A percentile compares a stretch with the other conserved stretches of the same genome.
These are phyloP conservation scores for Stenotaenia linearis DNA, from an alignment of 2,888 invertebrate genomes.

Conservation along the genomic window DNA sequence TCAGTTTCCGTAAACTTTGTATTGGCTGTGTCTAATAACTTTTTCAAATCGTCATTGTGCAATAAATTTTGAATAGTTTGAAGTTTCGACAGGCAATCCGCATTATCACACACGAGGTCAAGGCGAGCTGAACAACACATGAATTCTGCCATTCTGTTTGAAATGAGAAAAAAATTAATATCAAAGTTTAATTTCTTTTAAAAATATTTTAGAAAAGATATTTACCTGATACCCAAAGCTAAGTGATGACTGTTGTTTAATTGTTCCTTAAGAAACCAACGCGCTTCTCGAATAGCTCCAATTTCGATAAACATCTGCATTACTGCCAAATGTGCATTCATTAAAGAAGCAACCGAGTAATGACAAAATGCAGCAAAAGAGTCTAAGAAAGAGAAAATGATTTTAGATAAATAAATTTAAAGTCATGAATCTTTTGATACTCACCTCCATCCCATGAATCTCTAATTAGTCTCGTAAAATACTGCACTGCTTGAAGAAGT, in stretches of 20 bases:
- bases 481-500: not conserved
- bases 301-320: not conserved
- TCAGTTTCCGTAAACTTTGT: not conserved
- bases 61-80: not conserved
- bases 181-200: not conserved
- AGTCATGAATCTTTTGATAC: not conserved
- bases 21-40: not conserved
- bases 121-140: not conserved
- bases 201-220: not conserved
- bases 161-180: not conserved
- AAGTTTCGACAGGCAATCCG: not conserved
- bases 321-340: not conserved
- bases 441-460: not conserved
- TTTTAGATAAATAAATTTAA: too few relatives aligned
- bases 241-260: not conserved
- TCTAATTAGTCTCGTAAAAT: not conserved
- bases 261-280: not conserved
- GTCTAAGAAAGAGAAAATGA: not conserved
- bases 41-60: not conserved
- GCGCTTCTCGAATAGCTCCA: not conserved
- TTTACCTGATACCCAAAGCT: not conserved
- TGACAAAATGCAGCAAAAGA: not conserved
- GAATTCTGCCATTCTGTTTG: not conserved
- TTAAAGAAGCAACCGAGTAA: not conserved
- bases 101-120: not conserved